A percentile compares a stretch with the other conserved stretches of the same genome.
phyloP scores from a whole-genome alignment of 23 tunicate genomes.

The Aplidium turbinatum region DNA sequence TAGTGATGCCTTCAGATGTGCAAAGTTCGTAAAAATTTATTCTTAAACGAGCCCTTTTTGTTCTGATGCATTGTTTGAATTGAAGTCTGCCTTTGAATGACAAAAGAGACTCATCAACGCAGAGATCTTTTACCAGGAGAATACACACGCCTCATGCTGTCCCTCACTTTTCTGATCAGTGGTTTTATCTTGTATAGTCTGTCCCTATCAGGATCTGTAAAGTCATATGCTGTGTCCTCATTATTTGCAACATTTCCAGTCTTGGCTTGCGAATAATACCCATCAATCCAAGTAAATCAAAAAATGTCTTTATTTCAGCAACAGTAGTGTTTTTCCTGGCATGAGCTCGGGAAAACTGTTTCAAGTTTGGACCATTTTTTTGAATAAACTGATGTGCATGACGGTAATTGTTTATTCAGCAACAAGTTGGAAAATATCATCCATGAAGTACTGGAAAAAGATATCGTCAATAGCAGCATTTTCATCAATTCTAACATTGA shows the following conservation, averaged over 20 bases:
- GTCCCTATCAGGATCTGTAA: constrained; percentile 9
- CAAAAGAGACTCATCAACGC: constrained; percentile 19
- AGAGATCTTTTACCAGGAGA: constrained; percentile 19
- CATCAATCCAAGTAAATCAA: constrained; percentile 17
- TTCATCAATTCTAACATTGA: too few relatives aligned
- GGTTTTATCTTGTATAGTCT: constrained; percentile 12
- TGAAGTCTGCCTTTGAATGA: constrained; percentile 10
- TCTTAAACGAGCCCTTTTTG: constrained; percentile 7
- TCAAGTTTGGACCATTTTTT: neutral
- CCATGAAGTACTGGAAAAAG: too few relatives aligned
- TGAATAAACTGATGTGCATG: too few relatives aligned
- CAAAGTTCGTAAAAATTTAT: constrained; percentile 2
- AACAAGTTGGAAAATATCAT: too few relatives aligned
- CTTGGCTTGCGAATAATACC: constrained; percentile 19
- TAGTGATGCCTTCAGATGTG: constrained; percentile 15
- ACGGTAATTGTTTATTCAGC: too few relatives aligned
- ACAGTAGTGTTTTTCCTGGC: constrained; percentile 15
- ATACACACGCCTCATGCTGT: constrained; percentile 10
- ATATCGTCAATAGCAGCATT: too few relatives aligned
- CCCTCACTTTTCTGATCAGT: constrained; percentile 1
- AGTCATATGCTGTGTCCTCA: constrained; percentile 1
- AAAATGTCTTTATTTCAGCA: constrained; percentile 11
- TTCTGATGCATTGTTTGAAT: constrained; percentile 20
- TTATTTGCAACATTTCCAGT: constrained; percentile 13
- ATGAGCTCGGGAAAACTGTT: constrained; percentile 9